Percentiles rank a stretch among this genome's conserved stretches.
Evolutionary conservation across 2,888 invertebrate genomes (phyloP).

Genomic region (Tetramorium bicarinatum): DNA sequence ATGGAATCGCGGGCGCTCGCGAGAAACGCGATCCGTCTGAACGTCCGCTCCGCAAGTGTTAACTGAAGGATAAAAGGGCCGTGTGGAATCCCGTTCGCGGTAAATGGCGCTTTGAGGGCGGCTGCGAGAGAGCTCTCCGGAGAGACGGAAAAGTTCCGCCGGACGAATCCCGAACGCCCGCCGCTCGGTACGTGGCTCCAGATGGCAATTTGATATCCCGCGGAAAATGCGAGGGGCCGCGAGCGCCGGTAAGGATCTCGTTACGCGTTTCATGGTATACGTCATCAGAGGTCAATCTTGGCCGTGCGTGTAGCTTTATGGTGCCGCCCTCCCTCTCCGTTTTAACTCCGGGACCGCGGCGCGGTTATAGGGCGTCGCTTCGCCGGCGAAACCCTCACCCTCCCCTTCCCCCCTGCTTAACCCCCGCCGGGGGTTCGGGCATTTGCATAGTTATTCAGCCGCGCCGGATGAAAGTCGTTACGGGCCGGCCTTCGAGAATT

Average conservation of each 20-base stretch:
- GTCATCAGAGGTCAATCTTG: conserved; percentile 63
- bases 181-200: neutral
- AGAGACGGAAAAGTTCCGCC: conserved; percentile 30
- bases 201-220: conserved; percentile 47
- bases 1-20: neutral
- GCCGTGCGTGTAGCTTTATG: conserved; percentile 67
- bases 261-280: conserved; percentile 49
- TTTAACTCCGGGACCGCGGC: conserved; percentile 34
- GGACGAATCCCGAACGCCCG: conserved; percentile 35
- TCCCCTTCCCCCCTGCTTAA: conserved; percentile 63
- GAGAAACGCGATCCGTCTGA: conserved; percentile 6
- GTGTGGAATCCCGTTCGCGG: neutral
- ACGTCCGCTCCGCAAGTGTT: conserved; percentile 4
- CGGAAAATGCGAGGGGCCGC: conserved; percentile 30
- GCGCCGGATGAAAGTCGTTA: conserved; percentile 76
- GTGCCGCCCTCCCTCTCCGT: conserved; percentile 58
- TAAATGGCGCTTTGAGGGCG: conserved; percentile 24
- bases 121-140: conserved; percentile 14
- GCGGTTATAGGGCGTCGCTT: conserved; percentile 60
- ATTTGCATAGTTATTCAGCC: conserved; percentile 80
- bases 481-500: conserved; percentile 69
- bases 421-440: conserved; percentile 67
- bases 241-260: conserved; percentile 41
- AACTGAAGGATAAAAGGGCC: conserved; percentile 38
- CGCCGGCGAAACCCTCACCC: conserved; percentile 55